A percentile compares a stretch with the other conserved stretches of the same genome.
These are phyloP conservation scores for Cherax quadricarinatus DNA, from an alignment of 1,140 invertebrate species.

Conservation along the genomic window DNA sequence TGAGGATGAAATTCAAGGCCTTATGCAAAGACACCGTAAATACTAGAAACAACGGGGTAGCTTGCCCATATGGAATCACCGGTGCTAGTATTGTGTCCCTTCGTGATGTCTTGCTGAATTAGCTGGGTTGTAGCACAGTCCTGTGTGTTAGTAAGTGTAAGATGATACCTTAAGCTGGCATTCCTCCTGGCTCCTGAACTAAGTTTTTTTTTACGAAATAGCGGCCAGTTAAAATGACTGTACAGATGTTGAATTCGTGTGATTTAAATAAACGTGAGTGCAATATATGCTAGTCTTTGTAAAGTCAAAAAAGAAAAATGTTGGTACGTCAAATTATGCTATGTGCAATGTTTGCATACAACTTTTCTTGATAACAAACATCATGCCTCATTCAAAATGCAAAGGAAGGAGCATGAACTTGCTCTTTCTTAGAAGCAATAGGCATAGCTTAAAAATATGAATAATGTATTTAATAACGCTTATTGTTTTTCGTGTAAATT, in stretches of 20 bases:
- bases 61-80: slow-evolving; percentile 60
- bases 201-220: not conserved
- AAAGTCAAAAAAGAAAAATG: not conserved
- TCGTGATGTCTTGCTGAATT: not conserved
- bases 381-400: not conserved
- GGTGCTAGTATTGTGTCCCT: slow-evolving; percentile 37
- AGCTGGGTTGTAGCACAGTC: slow-evolving; percentile 6
- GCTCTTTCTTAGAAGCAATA: not conserved
- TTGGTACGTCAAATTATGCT: not conserved
- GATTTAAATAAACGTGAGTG: not conserved
- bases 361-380: not conserved
- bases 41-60: slow-evolving; percentile 48
- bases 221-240: not conserved
- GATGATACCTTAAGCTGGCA: not conserved
- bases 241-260: not conserved
- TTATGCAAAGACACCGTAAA: slow-evolving; percentile 31
- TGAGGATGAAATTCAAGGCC: not conserved
- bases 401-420: not conserved
- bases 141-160: not conserved
- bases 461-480: no score
- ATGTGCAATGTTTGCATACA: not conserved
- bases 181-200: not conserved
- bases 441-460: no score
- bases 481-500: no score
- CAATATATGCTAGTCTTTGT: not conserved